These are phyloP conservation scores for Melipona quadrifasciata DNA, from an alignment of 1,140 invertebrate species.

Conservation along the genomic window DNA sequence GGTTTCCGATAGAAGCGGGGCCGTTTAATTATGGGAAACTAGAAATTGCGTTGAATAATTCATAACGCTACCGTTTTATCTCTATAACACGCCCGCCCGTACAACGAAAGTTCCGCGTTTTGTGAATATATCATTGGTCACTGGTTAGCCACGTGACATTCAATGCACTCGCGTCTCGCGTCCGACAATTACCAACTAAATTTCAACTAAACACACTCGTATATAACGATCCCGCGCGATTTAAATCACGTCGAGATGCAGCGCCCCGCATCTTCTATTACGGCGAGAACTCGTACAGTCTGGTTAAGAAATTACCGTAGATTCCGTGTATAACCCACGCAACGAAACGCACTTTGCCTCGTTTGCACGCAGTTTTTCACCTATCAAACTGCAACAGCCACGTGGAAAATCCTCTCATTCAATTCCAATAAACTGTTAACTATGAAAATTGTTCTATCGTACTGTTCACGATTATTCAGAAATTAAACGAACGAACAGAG, in stretches of 20 bases:
- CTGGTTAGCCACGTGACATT: neutral
- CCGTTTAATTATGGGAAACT: neutral
- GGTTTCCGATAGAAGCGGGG: neutral
- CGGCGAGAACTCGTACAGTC: neutral
- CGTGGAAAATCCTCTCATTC: neutral
- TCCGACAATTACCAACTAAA: neutral
- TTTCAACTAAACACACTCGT: neutral
- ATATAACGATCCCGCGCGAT: neutral
- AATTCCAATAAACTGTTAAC: neutral
- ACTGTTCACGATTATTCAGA: neutral
- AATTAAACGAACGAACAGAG: neutral
- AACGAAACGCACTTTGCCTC: neutral
- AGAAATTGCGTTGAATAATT: slow-evolving; percentile 8
- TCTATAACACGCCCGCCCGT: no score
- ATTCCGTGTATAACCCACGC: neutral
- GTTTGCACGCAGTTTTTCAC: no score
- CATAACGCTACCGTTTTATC: neutral
- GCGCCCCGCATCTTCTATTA: neutral
- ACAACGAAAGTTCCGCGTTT: neutral
- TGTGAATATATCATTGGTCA: neutral
- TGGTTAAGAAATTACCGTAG: neutral
- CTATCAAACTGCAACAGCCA: neutral
- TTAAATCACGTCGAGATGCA: neutral
- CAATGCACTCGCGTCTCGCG: neutral
- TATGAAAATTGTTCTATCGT: neutral